phyloP scores from a whole-genome alignment of 2,888 invertebrate genomes.

The Hydroisotoma schaefferi region DNA sequence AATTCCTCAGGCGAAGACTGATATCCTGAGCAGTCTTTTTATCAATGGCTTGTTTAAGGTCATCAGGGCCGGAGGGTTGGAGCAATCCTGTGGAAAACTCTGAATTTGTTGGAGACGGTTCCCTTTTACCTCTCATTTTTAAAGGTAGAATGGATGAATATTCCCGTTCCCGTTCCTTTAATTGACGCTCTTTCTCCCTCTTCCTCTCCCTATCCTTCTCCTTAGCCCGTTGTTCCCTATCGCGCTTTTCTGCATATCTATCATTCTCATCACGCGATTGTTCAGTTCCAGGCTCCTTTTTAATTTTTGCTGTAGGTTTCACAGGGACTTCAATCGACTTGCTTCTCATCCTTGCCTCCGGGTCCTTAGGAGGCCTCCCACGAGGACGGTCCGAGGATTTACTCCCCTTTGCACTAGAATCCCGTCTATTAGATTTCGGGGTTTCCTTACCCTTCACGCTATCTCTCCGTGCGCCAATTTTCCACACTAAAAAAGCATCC shows the following conservation, averaged over 20 bases:
- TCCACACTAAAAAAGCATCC: not conserved
- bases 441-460: not conserved
- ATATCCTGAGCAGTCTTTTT: conserved; percentile 83
- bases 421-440: not conserved
- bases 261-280: conserved; percentile 42
- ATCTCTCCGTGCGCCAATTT: not conserved
- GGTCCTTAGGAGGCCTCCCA: not conserved
- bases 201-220: conserved; percentile 31
- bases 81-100: not conserved
- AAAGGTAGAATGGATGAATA: conserved; percentile 24
- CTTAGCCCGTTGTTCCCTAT: conserved; percentile 23
- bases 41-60: conserved; percentile 61
- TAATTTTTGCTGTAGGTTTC: conserved; percentile 1
- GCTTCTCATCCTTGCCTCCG: not conserved
- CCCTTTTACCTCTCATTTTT: conserved; percentile 2
- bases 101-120: conserved; percentile 9
- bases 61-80: conserved; percentile 19
- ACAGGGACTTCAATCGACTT: not conserved
- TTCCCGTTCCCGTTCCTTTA: conserved; percentile 19
- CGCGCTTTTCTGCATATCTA: conserved; percentile 9
- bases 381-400: not conserved
- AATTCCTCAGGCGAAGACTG: conserved; percentile 81
- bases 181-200: conserved; percentile 11
- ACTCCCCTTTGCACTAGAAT: not conserved
- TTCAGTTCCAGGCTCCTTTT: conserved; percentile 12